Conservation (phyloP, 2,113 vertebrate species). For the Sylvilagus bachmani region DNA sequence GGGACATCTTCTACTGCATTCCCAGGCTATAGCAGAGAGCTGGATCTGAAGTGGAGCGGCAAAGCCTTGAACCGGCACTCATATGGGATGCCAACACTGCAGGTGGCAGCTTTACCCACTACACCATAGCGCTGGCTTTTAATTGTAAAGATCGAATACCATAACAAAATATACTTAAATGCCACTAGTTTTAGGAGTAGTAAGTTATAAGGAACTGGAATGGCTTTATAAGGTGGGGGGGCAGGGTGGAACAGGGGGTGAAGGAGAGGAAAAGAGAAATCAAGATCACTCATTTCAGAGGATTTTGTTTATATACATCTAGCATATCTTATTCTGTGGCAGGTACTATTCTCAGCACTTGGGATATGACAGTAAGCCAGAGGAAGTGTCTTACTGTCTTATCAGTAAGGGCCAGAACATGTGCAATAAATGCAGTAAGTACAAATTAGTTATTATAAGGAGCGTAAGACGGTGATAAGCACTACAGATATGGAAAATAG, state of each 20-base stretch:
- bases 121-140: neutral
- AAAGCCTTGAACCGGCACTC: too few relatives aligned
- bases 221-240: neutral
- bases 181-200: neutral
- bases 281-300: neutral
- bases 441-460: neutral
- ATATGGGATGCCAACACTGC: too few relatives aligned
- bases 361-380: neutral
- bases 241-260: too few relatives aligned
- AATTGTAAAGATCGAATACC: neutral
- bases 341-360: neutral
- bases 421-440: neutral
- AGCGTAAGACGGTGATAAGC: neutral
- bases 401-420: neutral
- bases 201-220: neutral
- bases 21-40: too few relatives aligned
- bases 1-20: too few relatives aligned
- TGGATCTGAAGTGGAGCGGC: too few relatives aligned
- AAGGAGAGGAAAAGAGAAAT: neutral
- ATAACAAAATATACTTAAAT: neutral
- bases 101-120: too few relatives aligned
- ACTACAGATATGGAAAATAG: neutral
- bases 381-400: neutral
- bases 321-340: neutral
- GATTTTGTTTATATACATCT: neutral